Evolutionary conservation across 2,113 vertebrate genomes (phyloP).

Genomic region (Hippocampus guttulatus): DNA sequence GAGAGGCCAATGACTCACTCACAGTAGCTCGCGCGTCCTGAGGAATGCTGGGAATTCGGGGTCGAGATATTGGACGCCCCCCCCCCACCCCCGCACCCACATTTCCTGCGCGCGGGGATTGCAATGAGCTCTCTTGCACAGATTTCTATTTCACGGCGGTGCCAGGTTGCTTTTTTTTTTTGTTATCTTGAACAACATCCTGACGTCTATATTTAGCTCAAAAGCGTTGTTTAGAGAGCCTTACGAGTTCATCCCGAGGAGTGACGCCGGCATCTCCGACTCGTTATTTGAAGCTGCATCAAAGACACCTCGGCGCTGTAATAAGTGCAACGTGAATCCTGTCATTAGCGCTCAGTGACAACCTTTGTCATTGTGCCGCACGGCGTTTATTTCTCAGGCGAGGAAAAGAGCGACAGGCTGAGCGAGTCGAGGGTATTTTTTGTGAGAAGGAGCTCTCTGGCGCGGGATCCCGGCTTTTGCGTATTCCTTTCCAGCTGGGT

Average conservation of each 20-base stretch:
- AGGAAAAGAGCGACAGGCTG: slow-evolving; percentile 16
- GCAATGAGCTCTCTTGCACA: slow-evolving; percentile 10
- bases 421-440: slow-evolving; percentile 18
- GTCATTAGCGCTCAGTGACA: slow-evolving; percentile 54
- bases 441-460: slow-evolving; percentile 30
- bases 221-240: slow-evolving; percentile 29
- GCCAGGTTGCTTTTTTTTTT: neutral
- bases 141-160: slow-evolving; percentile 2
- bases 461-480: slow-evolving; percentile 37
- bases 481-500: slow-evolving; percentile 60
- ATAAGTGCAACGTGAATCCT: slow-evolving; percentile 45
- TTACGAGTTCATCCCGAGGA: slow-evolving; percentile 27
- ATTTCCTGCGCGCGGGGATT: slow-evolving; percentile 7
- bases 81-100: neutral
- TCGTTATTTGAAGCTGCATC: slow-evolving; percentile 31
- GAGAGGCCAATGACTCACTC: slow-evolving; percentile 15
- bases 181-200: slow-evolving; percentile 6
- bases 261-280: slow-evolving; percentile 16
- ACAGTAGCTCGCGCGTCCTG: slow-evolving; percentile 44
- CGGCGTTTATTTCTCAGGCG: slow-evolving; percentile 38
- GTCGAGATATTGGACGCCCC: slow-evolving; percentile 41
- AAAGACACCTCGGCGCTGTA: slow-evolving; percentile 52
- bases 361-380: slow-evolving; percentile 39
- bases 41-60: slow-evolving; percentile 59
- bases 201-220: slow-evolving; percentile 30